phyloP scores from a whole-genome alignment of 2,888 invertebrate genomes.

The Cinara cedri region DNA sequence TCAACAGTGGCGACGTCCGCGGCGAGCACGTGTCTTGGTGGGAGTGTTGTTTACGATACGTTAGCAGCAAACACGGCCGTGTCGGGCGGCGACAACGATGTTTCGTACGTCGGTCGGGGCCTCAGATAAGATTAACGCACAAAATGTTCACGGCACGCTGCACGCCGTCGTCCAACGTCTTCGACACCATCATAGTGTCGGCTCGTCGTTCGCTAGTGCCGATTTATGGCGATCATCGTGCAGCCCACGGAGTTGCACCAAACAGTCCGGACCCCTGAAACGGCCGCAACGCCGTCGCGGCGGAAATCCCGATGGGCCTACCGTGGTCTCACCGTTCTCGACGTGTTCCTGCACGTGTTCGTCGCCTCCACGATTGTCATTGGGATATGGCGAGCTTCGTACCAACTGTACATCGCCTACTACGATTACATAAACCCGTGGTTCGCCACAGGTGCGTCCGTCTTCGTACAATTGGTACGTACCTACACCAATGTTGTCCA shows the following conservation, averaged over 20 bases:
- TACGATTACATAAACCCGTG: conserved; percentile 65
- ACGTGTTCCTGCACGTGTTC: conserved; percentile 68
- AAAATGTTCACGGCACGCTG: not conserved
- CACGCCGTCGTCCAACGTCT: not conserved
- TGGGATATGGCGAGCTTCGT: conserved; percentile 86
- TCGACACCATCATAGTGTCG: not conserved
- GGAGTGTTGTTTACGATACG: not conserved
- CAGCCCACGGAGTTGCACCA: conserved; percentile 8
- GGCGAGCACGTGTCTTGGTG: not conserved
- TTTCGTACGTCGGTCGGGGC: not conserved
- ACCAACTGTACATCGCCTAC: conserved; percentile 66
- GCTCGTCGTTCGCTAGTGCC: conserved; percentile 14
- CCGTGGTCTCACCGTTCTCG: conserved; percentile 62
- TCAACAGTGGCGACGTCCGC: too few relatives aligned
- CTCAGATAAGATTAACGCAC: conserved; percentile 42
- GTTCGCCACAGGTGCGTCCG: conserved; percentile 65
- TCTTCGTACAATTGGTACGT: conserved; percentile 65
- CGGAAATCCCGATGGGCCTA: conserved; percentile 14
- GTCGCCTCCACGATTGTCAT: conserved; percentile 85
- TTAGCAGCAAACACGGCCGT: not conserved
- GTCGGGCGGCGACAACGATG: not conserved
- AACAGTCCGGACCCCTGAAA: not conserved
- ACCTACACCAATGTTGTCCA: not conserved
- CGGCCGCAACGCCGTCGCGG: not conserved
- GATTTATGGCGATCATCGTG: conserved; percentile 14